Evolutionary conservation across 2,113 vertebrate species (phyloP).

Genomic region (Capra hircus): DNA sequence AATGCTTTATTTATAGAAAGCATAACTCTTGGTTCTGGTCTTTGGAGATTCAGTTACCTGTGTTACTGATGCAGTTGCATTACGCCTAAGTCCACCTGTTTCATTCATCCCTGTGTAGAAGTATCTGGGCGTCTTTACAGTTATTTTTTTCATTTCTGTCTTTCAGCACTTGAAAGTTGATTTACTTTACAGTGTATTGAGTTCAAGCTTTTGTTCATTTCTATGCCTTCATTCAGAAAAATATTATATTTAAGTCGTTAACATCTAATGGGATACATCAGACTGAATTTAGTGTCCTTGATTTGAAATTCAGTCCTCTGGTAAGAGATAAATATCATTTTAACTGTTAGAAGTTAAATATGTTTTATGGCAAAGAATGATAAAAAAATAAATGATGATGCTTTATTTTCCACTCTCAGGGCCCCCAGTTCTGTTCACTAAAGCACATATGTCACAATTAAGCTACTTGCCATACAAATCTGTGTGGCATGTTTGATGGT

Average conservation of each 20-base stretch:
- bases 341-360: constrained; percentile 4
- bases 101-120: not conserved
- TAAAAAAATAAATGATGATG: not conserved
- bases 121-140: not conserved
- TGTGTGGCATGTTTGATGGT: not conserved
- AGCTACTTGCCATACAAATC: not conserved
- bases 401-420: not conserved
- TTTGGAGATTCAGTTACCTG: not conserved
- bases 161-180: not conserved
- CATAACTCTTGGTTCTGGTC: not conserved
- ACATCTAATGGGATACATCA: not conserved
- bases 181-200: not conserved
- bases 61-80: not conserved
- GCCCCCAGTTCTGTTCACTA: not conserved
- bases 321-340: not conserved
- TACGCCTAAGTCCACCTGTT: not conserved
- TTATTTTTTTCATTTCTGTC: not conserved
- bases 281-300: not conserved
- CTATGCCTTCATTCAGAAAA: not conserved
- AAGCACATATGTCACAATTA: not conserved
- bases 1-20: not conserved
- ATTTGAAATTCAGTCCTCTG: constrained; percentile 27
- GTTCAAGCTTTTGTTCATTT: not conserved
- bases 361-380: not conserved
- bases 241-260: constrained; percentile 28